phyloP scores from a whole-genome alignment of 2,888 invertebrate species.

The Eupelmus urozonus region DNA sequence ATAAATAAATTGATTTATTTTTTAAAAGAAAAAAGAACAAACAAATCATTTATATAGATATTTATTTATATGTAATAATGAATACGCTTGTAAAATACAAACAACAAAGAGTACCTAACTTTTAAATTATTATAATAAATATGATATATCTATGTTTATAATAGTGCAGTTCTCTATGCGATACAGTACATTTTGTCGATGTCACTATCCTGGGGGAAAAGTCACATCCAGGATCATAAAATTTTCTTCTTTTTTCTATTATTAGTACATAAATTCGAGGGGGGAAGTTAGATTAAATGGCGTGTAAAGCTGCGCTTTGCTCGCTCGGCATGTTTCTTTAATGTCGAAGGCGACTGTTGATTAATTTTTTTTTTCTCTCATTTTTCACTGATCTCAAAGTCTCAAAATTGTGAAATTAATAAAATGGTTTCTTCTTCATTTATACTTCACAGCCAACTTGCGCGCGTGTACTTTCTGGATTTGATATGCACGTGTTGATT shows the following conservation, averaged over 20 bases:
- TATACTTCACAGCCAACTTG: conserved; percentile 65
- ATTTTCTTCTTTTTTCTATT: conserved; percentile 43
- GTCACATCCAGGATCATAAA: conserved; percentile 66
- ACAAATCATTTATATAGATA: conserved; percentile 73
- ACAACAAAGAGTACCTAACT: conserved; percentile 77
- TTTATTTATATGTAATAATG: conserved; percentile 76
- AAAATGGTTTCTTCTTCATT: conserved; percentile 51
- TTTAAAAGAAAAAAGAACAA: conserved; percentile 53
- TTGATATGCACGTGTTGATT: conserved; percentile 61
- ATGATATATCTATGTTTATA: conserved; percentile 75
- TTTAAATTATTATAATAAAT: conserved; percentile 77
- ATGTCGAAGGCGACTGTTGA: conserved; percentile 3
- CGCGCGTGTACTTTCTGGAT: conserved; percentile 56
- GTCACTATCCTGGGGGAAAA: conserved; percentile 72
- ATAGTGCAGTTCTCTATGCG: conserved; percentile 73
- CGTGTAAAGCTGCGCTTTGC: conserved; percentile 29
- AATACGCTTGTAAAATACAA: conserved; percentile 77
- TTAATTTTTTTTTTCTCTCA: conserved; percentile 27
- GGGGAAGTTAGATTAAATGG: conserved; percentile 54
- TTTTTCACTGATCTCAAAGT: conserved; percentile 23
- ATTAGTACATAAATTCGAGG: conserved; percentile 46
- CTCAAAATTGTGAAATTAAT: conserved; percentile 53
- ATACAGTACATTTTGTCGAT: conserved; percentile 72
- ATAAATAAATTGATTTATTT: conserved; percentile 50
- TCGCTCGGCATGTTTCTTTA: conserved; percentile 16